phyloP scores from a whole-genome alignment of 2,113 vertebrate genomes.

The Marmota flaviventris region DNA sequence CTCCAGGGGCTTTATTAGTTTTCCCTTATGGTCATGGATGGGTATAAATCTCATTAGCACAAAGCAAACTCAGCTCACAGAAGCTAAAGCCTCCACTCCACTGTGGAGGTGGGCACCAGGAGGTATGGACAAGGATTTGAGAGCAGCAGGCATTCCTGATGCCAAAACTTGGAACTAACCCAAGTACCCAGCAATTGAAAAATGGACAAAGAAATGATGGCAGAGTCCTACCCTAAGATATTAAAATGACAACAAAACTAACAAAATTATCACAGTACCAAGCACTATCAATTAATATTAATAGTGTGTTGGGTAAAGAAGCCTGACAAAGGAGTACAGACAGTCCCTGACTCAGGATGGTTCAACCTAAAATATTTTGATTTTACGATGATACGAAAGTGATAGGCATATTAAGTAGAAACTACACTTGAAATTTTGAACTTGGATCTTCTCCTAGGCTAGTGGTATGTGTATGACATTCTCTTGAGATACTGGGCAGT shows the following conservation, averaged over 20 bases:
- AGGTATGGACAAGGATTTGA: neutral
- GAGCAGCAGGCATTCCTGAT: neutral
- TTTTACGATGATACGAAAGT: neutral
- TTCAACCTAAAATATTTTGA: neutral
- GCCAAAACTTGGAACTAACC: neutral
- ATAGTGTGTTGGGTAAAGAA: neutral
- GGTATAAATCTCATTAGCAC: neutral
- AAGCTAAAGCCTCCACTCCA: neutral
- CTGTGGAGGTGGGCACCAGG: neutral
- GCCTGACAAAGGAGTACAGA: neutral
- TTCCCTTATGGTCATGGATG: neutral
- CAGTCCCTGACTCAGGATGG: neutral
- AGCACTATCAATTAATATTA: neutral
- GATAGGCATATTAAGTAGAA: neutral
- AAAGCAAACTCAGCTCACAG: neutral
- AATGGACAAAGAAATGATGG: too few relatives aligned
- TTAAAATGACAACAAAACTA: neutral
- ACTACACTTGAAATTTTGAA: neutral
- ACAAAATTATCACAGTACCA: neutral
- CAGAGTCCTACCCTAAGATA: neutral
- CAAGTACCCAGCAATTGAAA: neutral
- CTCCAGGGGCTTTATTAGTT: neutral
- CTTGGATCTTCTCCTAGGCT: neutral
- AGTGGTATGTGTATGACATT: neutral
- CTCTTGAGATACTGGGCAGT: neutral